These are phyloP conservation scores for Aurelia aurita DNA, from an alignment of 30 jellyfish, hydroid and myxozoan species.

Conservation along the genomic window DNA sequence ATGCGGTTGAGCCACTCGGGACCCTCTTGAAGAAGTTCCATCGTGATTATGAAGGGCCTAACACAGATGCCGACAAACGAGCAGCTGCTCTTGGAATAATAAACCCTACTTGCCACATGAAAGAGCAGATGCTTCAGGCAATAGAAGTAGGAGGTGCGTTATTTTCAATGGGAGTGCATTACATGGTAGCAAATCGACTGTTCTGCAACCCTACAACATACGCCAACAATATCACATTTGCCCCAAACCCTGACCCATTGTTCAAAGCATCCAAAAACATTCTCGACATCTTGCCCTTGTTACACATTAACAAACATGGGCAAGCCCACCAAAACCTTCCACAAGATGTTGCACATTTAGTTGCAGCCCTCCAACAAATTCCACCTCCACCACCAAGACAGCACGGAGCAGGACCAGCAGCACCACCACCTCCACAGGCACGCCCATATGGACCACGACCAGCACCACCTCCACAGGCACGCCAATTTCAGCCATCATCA, in stretches of 20 bases:
- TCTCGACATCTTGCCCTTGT: slow-evolving; percentile 2
- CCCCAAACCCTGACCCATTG: slow-evolving; percentile 17
- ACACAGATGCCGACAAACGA: background rate
- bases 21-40: background rate
- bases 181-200: slow-evolving; percentile 13
- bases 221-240: background rate
- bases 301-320: background rate
- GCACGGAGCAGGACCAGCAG: no score
- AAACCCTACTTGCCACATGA: background rate
- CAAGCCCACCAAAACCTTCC: no score
- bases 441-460: no score
- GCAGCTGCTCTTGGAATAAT: background rate
- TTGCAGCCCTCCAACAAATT: no score
- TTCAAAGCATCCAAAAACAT: slow-evolving; percentile 20
- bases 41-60: background rate
- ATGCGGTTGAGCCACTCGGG: background rate
- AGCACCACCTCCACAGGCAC: no score
- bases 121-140: background rate
- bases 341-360: no score
- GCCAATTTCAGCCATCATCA: no score
- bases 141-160: slow-evolving; percentile 26
- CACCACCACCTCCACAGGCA: no score
- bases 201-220: background rate
- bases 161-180: slow-evolving; percentile 1
- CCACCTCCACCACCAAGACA: no score